Percentiles rank a stretch among this genome's conserved stretches.
These are phyloP conservation scores for Mya arenaria DNA, from an alignment of 1,140 invertebrate species.

Conservation along the genomic window DNA sequence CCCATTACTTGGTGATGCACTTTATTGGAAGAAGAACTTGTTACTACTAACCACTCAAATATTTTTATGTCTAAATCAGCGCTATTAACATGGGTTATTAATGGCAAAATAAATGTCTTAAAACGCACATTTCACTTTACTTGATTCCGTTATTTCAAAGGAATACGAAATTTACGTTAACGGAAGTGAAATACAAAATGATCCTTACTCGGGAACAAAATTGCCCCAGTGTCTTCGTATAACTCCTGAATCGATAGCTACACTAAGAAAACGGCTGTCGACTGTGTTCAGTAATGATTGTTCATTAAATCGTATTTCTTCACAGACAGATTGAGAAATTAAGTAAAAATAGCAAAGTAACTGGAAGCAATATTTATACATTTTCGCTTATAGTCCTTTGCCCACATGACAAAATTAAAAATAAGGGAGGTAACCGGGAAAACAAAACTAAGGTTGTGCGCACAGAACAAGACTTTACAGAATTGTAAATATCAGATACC, in stretches of 20 bases:
- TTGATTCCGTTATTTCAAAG: neutral
- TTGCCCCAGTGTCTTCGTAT: slow-evolving; percentile 42
- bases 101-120: neutral
- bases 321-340: no score
- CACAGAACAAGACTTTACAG: no score
- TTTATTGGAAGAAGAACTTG: neutral
- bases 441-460: no score
- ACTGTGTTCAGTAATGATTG: no score
- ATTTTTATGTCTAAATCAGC: neutral
- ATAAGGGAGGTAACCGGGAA: no score
- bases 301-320: no score
- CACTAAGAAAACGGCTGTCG: slow-evolving; percentile 57
- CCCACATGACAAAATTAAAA: no score
- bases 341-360: no score
- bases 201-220: slow-evolving; percentile 49
- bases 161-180: neutral
- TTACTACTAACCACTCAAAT: neutral
- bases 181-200: neutral
- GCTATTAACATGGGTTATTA: neutral
- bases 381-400: no score
- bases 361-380: no score
- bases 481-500: no score
- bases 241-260: slow-evolving; percentile 55
- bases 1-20: no score
- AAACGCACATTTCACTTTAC: neutral